Conservation (phyloP, 2,797 vertebrate species). For the Rhodeus uyekii region DNA sequence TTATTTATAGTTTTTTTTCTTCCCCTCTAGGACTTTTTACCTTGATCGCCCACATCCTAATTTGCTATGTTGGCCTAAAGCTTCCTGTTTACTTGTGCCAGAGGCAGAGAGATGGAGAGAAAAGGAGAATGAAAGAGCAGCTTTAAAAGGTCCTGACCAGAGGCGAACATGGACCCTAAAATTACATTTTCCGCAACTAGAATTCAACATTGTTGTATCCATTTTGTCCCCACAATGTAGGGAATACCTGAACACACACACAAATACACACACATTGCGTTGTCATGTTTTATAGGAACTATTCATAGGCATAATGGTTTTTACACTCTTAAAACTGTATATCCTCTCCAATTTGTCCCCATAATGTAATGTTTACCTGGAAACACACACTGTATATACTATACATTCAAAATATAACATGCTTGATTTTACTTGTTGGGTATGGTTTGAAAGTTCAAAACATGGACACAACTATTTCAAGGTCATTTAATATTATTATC, state of each 20-base stretch:
- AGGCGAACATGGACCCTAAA: neutral
- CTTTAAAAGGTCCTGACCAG: neutral
- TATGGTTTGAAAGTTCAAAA: neutral
- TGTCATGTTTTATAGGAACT: too few relatives aligned
- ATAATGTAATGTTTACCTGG: too few relatives aligned
- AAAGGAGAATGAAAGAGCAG: neutral
- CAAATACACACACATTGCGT: too few relatives aligned
- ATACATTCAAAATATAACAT: neutral
- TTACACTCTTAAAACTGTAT: too few relatives aligned
- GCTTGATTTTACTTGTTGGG: neutral
- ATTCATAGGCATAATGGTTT: too few relatives aligned
- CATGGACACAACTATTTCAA: neutral
- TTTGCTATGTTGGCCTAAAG: constrained; percentile 66
- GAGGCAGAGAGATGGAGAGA: neutral
- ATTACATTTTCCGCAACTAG: neutral
- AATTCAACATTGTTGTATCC: neutral
- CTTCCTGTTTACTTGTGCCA: constrained; percentile 11
- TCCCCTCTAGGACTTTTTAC: constrained; percentile 62
- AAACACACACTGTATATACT: too few relatives aligned
- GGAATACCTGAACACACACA: too few relatives aligned
- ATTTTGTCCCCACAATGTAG: too few relatives aligned
- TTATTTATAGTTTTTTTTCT: constrained; percentile 82
- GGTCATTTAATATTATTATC: too few relatives aligned
- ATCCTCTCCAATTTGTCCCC: too few relatives aligned
- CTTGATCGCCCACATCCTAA: constrained; percentile 79